Evolutionary conservation across 2,113 vertebrate genomes (phyloP), one percentile per base, ranked within the genome.

Genomic region (Columba janthina): DNA sequence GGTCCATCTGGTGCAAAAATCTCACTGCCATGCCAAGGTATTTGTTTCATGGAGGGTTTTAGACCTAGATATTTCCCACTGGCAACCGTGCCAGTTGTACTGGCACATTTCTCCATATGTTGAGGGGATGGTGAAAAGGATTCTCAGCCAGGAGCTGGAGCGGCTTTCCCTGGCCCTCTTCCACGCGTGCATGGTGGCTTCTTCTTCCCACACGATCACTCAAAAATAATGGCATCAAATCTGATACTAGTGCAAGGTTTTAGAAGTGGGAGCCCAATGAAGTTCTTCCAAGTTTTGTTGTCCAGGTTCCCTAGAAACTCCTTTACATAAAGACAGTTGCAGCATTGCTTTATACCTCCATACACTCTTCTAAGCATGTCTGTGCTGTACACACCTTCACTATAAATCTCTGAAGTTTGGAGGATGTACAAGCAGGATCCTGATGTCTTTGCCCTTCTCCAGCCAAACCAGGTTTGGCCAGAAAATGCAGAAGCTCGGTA

Each of bases 1-100:
- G 88, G 96, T 95, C 95, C 97, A 96, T 97, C 95, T 97, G 97
- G 94, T 97, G 90, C 96, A 96, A n/a, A 85, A 91, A 94, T 56
- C 88, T 93, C 25, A 0, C 85, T 93, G 53, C 73, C n/a, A 15
- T 64, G 85, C 95, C 97, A 85, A 90, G 40, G 64, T 42, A 18
- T 75, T 95, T 91, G n/a, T 84, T 95, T 75, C 34, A 17, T 20
- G 29, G 76, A 5, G 10, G 21, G 50, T 26, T 81, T 67, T 36
- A 40, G 65, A 50, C 28, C 67, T 60, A 46, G 51, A 5, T 19
- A 9, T 61, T 64, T 75, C 50, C 58, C 16, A 0, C 19, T 75
- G 81, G 57, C 70, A 70, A 56, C 26, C 53, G 12, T 24, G 12
- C 6, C 26, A 20, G 44, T 26, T 28, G 54, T 21, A 2, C 57